Base-by-base conservation (phyloP, 2,797 vertebrate species). In the Chrosomus eos region DNA sequence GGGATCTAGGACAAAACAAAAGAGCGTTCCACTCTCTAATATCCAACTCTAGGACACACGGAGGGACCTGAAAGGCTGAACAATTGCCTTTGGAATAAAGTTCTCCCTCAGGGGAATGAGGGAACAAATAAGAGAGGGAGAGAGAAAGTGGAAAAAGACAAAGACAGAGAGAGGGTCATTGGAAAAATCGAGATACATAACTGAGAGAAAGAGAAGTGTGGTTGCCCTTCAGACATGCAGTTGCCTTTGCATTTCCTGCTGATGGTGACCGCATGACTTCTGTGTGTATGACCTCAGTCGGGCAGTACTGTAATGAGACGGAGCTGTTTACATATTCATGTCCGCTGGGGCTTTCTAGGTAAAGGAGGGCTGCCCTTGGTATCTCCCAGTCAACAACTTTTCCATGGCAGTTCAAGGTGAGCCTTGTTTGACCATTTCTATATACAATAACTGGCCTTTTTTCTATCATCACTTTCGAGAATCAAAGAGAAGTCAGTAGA, bases 311-410 rank as follows among this genome's bases (percentile, higher is more conserved):
- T 62, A 66, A 53, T 18, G n/a, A n/a, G 43, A 40, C 26, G 31
- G 23, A 70, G 62, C 79, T 89, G 89, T 85, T 94, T 93, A 87
- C 91, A 93, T 95, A 94, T 94, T 94, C 90, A 94, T 93, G 81
- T 84, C 55, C 60, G 1, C 33, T 38, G 75, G 90, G 90, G 91
- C 87, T 90, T 85, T 89, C 73, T 60, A 51, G 83, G 78, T 78
- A 86, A 81, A 88, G 85, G 70, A 64, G 33, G 85, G 89, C 88
- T 85, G 88, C 84, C 88, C 86, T 91, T 86, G 88, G 81, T 78
- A 88, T 80, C 82, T 89, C 91, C 89, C 92, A 67, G 86, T 92
- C 90, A 91, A 85, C 82, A 45, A 66, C 64, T 72, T 78, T 38
- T 66, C 81, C 74, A 86, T 88, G 84, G 82, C 80, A 80, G 88